phyloP scores from a whole-genome alignment of 2,888 invertebrate species.

The Stenotaenia linearis region DNA sequence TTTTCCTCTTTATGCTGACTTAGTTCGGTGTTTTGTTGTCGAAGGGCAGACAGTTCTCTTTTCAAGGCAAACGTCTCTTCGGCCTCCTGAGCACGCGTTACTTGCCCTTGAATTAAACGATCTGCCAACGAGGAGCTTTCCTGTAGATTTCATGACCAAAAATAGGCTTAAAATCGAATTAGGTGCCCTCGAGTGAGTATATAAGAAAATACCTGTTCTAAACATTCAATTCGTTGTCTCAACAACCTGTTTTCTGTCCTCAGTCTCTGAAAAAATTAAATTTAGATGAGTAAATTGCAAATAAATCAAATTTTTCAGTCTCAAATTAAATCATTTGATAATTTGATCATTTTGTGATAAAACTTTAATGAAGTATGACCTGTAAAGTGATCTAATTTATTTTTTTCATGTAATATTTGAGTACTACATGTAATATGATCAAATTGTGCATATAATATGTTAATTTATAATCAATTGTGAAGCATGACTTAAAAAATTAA shows the following conservation, averaged over 20 bases:
- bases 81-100: constrained; percentile 89
- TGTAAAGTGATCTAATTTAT: no score
- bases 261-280: constrained; percentile 54
- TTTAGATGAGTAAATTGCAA: no score
- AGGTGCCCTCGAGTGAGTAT: no score
- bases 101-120: constrained; percentile 84
- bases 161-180: neutral
- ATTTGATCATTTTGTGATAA: no score
- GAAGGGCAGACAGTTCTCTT: constrained; percentile 78
- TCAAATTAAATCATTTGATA: no score
- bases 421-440: no score
- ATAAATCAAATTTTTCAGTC: no score
- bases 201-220: constrained; percentile 75
- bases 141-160: constrained; percentile 32
- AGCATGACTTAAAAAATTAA: no score
- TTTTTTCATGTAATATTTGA: no score
- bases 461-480: no score
- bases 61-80: constrained; percentile 60
- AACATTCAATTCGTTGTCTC: constrained; percentile 87
- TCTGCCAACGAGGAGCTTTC: constrained; percentile 84
- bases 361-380: no score
- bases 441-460: no score
- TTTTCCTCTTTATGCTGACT: constrained; percentile 84
- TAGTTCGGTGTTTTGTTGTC: constrained; percentile 80
- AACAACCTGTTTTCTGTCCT: constrained; percentile 92